A percentile compares a stretch with the other conserved stretches of the same genome.
Conservation (phyloP, 1,140 invertebrate genomes). For the Metopolophium dirhodum region DNA sequence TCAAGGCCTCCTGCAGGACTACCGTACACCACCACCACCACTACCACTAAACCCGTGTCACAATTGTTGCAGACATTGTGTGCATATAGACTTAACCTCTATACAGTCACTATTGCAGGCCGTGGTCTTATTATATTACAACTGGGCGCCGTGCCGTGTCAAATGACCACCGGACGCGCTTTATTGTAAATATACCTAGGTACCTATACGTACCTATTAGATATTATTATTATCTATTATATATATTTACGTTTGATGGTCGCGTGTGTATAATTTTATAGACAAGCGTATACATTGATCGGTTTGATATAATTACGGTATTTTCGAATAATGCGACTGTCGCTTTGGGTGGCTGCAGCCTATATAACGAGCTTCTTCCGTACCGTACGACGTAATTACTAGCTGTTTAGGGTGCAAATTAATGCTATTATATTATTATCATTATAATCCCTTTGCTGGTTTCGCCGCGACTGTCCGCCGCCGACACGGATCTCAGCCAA, state of each 20-base stretch:
- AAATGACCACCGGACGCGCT: neutral
- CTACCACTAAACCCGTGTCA: neutral
- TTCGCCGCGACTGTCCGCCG: neutral
- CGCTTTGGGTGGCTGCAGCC: neutral
- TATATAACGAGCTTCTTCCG: neutral
- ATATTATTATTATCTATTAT: neutral
- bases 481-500: neutral
- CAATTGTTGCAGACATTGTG: neutral
- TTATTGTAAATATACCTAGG: neutral
- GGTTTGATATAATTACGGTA: neutral
- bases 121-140: too few relatives aligned
- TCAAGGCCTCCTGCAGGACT: neutral
- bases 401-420: conserved; percentile 26
- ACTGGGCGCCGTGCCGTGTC: neutral
- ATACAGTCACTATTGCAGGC: neutral
- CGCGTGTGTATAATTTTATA: neutral
- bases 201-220: neutral
- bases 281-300: neutral
- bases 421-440: neutral
- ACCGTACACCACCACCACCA: too few relatives aligned
- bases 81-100: neutral
- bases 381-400: neutral
- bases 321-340: neutral
- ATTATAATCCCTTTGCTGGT: neutral
- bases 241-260: neutral